These are phyloP conservation scores for Mola mola DNA, from an alignment of 2,113 vertebrate genomes.

Conservation along the genomic window DNA sequence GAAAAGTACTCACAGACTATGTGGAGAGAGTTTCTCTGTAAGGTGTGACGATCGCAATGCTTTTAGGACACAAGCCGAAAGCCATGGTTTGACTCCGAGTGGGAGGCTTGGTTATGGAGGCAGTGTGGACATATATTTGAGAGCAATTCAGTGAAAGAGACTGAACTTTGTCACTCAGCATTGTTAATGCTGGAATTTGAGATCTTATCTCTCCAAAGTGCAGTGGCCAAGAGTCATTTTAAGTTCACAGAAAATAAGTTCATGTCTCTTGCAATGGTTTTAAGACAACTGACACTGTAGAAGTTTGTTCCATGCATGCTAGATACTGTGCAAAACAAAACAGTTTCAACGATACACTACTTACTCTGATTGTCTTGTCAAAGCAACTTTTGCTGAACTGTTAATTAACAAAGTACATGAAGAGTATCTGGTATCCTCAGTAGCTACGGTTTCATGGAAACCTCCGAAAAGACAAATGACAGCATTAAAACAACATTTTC, in stretches of 20 bases:
- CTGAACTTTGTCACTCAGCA: neutral
- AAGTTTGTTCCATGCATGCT: neutral
- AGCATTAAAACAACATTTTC: too few species aligned
- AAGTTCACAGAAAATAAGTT: too few species aligned
- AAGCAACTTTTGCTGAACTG: neutral
- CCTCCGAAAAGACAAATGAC: too few species aligned
- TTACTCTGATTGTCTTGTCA: neutral
- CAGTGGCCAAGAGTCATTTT: too few species aligned
- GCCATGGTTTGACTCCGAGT: slow-evolving; percentile 6
- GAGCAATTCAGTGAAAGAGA: neutral
- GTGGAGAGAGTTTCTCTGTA: neutral
- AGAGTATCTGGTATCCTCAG: too few species aligned
- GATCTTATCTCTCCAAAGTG: neutral
- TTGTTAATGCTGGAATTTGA: too few species aligned
- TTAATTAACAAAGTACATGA: too few species aligned
- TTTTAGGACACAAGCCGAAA: neutral
- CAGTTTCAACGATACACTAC: neutral
- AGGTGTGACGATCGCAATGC: slow-evolving; percentile 2
- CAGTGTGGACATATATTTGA: neutral
- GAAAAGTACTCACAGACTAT: neutral
- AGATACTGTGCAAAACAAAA: neutral
- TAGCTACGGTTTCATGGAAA: too few species aligned
- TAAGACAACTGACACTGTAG: too few species aligned
- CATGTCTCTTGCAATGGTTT: too few species aligned
- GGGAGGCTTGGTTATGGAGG: slow-evolving; percentile 14